Evolutionary conservation across 2,888 invertebrate species (phyloP).

Genomic region (Nemapogon koenigi): DNA sequence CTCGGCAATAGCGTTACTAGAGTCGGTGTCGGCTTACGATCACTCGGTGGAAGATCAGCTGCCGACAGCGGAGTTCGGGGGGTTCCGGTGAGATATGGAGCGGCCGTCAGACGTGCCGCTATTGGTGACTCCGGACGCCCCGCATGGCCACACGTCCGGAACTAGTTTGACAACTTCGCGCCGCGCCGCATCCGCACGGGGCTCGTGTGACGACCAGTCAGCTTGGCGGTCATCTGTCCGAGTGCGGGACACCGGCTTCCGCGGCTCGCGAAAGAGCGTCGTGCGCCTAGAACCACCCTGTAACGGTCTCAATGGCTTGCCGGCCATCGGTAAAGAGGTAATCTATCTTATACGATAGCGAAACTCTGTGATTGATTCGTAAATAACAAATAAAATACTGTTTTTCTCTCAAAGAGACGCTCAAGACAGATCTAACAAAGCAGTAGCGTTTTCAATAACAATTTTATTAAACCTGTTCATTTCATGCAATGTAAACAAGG

Average conservation of each 20-base stretch:
- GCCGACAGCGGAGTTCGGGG: constrained; percentile 50
- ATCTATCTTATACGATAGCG: too few species aligned
- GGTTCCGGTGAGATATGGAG: constrained; percentile 64
- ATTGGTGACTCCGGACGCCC: constrained; percentile 49
- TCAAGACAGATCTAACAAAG: too few species aligned
- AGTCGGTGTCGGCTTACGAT: constrained; percentile 54
- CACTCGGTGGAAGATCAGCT: constrained; percentile 52
- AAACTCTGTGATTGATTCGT: too few species aligned
- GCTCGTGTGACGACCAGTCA: constrained; percentile 50
- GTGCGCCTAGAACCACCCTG: constrained; percentile 70
- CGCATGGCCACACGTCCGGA: constrained; percentile 17
- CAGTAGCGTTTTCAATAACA: too few species aligned
- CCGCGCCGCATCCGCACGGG: constrained; percentile 44
- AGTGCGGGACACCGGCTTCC: constrained; percentile 68
- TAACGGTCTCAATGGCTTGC: constrained; percentile 67
- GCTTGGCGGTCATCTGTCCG: constrained; percentile 71
- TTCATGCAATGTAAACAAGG: too few species aligned
- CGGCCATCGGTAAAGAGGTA: constrained; percentile 66
- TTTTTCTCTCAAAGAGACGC: too few species aligned
- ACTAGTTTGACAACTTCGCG: constrained; percentile 48
- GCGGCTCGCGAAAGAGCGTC: constrained; percentile 68
- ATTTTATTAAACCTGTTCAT: too few species aligned
- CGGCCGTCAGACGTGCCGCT: constrained; percentile 57
- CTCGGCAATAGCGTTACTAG: constrained; percentile 54
- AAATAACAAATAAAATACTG: too few species aligned